Evolutionary conservation across 2,113 vertebrate genomes (phyloP).

Genomic region (Phycodurus eques): DNA sequence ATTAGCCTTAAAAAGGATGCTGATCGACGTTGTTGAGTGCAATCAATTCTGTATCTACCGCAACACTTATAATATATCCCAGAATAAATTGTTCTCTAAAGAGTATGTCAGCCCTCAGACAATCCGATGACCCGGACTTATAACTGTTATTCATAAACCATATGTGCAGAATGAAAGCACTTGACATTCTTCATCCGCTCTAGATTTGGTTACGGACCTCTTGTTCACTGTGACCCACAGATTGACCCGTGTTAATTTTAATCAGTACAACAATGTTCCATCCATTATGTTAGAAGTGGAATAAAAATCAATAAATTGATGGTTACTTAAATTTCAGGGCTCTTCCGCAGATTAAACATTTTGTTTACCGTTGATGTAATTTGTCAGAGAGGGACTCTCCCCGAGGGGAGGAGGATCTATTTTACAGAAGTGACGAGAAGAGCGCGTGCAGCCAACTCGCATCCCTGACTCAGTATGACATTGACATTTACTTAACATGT

Average conservation of each 20-base stretch:
- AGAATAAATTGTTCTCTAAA: slow-evolving; percentile 35
- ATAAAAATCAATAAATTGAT: slow-evolving; percentile 34
- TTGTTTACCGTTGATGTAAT: slow-evolving; percentile 30
- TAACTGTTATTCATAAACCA: slow-evolving; percentile 46
- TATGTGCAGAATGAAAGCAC: slow-evolving; percentile 22
- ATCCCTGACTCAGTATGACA: slow-evolving; percentile 32
- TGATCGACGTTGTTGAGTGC: not conserved
- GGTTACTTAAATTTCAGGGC: slow-evolving; percentile 33
- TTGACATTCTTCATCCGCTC: slow-evolving; percentile 35
- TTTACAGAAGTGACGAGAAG: slow-evolving; percentile 44
- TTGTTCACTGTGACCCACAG: slow-evolving; percentile 22
- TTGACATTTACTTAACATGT: slow-evolving; percentile 49
- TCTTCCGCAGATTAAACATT: slow-evolving; percentile 19
- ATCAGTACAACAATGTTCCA: slow-evolving; percentile 25
- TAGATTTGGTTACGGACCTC: slow-evolving; percentile 29
- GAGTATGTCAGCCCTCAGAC: slow-evolving; percentile 50
- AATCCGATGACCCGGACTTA: slow-evolving; percentile 41
- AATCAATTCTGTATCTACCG: not conserved
- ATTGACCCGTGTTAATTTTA: slow-evolving; percentile 45
- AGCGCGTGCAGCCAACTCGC: slow-evolving; percentile 24
- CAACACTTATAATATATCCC: slow-evolving; percentile 1
- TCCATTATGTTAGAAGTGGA: slow-evolving; percentile 18
- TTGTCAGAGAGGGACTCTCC: slow-evolving; percentile 32
- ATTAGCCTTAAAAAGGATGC: not conserved
- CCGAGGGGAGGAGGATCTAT: slow-evolving; percentile 15